Percentiles rank a stretch among this genome's conserved stretches.
phyloP scores from a whole-genome alignment of 2,113 vertebrate genomes.

The Myiopsitta monachus region DNA sequence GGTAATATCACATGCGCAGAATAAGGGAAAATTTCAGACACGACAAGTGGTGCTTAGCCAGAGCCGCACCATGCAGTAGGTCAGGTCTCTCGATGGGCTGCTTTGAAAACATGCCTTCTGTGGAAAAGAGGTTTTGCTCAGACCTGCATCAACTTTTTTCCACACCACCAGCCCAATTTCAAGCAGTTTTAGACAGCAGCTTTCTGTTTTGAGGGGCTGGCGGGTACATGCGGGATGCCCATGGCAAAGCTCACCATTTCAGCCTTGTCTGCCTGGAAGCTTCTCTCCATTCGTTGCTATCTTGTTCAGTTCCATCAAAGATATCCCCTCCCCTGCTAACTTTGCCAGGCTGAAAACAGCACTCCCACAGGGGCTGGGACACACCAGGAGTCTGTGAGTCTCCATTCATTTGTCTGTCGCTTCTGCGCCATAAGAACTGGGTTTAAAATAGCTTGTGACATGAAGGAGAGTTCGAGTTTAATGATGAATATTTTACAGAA shows the following conservation, averaged over 20 bases:
- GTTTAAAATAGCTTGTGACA: slow-evolving; percentile 45
- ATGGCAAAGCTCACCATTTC: neutral
- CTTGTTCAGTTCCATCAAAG: neutral
- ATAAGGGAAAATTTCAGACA: neutral
- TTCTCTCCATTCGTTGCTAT: neutral
- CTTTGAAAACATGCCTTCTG: slow-evolving; percentile 10
- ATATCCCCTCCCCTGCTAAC: neutral
- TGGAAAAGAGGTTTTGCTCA: neutral
- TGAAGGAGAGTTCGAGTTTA: neutral
- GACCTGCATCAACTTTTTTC: neutral
- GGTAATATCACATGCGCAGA: neutral
- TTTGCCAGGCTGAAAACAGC: neutral
- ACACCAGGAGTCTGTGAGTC: neutral
- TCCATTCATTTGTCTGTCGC: neutral
- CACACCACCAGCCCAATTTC: neutral
- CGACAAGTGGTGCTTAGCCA: neutral
- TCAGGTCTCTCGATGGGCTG: neutral
- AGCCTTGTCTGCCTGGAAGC: neutral
- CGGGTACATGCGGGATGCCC: accelerated
- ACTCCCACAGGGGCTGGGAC: neutral
- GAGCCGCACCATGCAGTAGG: neutral
- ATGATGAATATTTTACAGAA: slow-evolving; percentile 22
- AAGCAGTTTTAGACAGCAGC: neutral
- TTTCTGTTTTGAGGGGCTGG: neutral
- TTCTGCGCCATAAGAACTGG: neutral